Evolutionary conservation across 2,797 vertebrate genomes (phyloP).

Genomic region (Peromyscus melanophrys): DNA sequence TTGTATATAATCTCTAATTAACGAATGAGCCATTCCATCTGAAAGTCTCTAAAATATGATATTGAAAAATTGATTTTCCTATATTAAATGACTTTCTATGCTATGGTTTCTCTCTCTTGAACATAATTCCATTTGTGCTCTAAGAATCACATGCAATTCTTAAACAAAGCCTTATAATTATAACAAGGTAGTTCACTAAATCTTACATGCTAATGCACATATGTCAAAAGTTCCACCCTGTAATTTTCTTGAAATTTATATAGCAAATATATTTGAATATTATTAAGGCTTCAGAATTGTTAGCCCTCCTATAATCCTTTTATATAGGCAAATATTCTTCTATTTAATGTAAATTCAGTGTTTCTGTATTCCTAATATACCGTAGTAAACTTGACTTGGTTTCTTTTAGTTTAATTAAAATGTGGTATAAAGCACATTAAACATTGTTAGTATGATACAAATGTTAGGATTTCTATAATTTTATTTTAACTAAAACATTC

Average conservation of each 20-base stretch:
- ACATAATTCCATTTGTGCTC: neutral
- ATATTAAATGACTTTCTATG: neutral
- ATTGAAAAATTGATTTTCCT: neutral
- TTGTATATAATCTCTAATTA: neutral
- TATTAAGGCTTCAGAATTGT: neutral
- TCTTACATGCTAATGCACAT: neutral
- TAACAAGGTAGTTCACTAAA: neutral
- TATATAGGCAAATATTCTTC: neutral
- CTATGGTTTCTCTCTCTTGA: neutral
- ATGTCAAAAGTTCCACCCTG: neutral
- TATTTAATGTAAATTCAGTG: neutral
- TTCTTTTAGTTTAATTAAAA: slow-evolving; percentile 59
- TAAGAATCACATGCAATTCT: neutral
- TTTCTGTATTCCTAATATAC: neutral
- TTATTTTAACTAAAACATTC: slow-evolving; percentile 18
- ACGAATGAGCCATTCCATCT: neutral
- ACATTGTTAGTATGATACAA: neutral
- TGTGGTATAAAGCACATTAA: neutral
- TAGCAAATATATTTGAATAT: neutral
- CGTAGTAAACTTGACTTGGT: neutral
- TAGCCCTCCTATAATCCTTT: neutral
- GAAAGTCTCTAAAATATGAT: slow-evolving; percentile 2
- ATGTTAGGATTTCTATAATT: neutral
- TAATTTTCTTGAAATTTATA: neutral
- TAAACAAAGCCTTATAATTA: neutral